These are phyloP conservation scores for Xyrichtys novacula DNA, from an alignment of 2,797 vertebrate species.

Conservation along the genomic window DNA sequence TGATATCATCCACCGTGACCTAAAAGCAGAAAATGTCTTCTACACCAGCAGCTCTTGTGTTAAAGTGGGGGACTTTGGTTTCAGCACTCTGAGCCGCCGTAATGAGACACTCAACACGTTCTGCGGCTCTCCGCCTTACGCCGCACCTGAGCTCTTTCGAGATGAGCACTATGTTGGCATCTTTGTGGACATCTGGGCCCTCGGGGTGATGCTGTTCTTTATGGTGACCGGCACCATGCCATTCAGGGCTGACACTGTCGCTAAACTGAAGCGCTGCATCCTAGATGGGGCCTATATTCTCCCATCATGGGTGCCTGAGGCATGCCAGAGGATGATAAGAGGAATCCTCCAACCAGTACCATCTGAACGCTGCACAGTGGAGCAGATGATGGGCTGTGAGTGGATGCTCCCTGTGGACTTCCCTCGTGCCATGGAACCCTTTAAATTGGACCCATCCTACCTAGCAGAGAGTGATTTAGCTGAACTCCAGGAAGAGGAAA, in stretches of 20 bases:
- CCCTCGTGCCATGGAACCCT: slow-evolving; percentile 89
- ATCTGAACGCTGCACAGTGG: slow-evolving; percentile 87
- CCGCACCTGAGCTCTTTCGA: slow-evolving; percentile 94
- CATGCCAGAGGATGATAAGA: slow-evolving; percentile 91
- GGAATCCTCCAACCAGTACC: slow-evolving; percentile 91
- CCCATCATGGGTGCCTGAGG: slow-evolving; percentile 88
- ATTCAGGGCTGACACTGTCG: slow-evolving; percentile 95
- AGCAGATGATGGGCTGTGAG: slow-evolving; percentile 92
- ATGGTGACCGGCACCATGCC: slow-evolving; percentile 95
- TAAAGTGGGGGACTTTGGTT: slow-evolving; percentile 98
- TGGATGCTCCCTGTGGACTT: slow-evolving; percentile 93
- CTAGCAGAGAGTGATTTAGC: slow-evolving; percentile 81
- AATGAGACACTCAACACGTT: slow-evolving; percentile 96
- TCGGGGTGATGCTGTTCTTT: slow-evolving; percentile 96
- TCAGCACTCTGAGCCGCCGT: slow-evolving; percentile 92
- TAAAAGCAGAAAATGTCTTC: slow-evolving; percentile 97
- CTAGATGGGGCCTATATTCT: slow-evolving; percentile 90
- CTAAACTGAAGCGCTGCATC: slow-evolving; percentile 95
- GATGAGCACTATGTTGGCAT: slow-evolving; percentile 93
- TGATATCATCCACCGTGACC: slow-evolving; percentile 95
- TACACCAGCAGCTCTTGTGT: slow-evolving; percentile 93
- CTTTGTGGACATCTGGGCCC: slow-evolving; percentile 95
- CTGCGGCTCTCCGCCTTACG: slow-evolving; percentile 97
- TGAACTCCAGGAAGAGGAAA: slow-evolving; percentile 89
- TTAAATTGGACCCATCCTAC: slow-evolving; percentile 91